Evolutionary conservation across 35 echinoderm and acorn worm species (phyloP).

Genomic region (Strongylocentrotus purpuratus): DNA sequence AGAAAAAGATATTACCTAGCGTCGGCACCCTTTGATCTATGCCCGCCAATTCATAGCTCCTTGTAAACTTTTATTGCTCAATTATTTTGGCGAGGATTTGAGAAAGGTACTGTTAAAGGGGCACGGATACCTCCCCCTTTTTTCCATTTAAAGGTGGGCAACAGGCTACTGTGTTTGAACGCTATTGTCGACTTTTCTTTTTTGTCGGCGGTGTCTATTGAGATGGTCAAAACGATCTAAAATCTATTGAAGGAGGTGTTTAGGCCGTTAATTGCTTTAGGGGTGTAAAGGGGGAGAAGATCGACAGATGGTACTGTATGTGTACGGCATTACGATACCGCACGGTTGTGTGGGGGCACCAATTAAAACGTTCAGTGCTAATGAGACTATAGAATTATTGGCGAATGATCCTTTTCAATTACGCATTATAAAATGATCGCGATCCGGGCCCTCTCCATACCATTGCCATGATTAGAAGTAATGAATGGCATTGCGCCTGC

Average conservation of each 20-base stretch:
- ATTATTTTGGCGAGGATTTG: conserved; percentile 51
- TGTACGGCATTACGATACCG: neutral
- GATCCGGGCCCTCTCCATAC: neutral
- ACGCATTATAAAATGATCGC: neutral
- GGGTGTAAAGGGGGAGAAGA: no score
- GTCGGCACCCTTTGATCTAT: conserved; percentile 44
- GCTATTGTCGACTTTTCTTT: conserved; percentile 27
- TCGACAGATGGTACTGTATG: neutral
- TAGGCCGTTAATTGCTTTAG: conserved; percentile 10
- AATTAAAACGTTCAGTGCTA: conserved; percentile 51
- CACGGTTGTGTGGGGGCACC: neutral
- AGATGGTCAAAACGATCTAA: conserved; percentile 3
- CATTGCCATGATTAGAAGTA: conserved; percentile 7
- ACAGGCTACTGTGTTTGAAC: conserved; percentile 24
- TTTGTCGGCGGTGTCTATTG: neutral
- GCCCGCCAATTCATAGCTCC: conserved; percentile 35
- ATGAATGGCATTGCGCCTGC: conserved; percentile 46
- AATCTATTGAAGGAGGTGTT: conserved; percentile 46
- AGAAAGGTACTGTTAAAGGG: conserved; percentile 24
- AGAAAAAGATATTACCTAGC: conserved; percentile 51
- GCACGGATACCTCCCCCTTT: neutral
- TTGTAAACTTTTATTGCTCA: conserved; percentile 52
- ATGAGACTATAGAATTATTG: conserved; percentile 46
- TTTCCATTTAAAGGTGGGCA: conserved; percentile 18
- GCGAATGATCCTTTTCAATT: conserved; percentile 26